Conservation (phyloP, 2,888 invertebrate genomes). For the Meta bourneti region DNA sequence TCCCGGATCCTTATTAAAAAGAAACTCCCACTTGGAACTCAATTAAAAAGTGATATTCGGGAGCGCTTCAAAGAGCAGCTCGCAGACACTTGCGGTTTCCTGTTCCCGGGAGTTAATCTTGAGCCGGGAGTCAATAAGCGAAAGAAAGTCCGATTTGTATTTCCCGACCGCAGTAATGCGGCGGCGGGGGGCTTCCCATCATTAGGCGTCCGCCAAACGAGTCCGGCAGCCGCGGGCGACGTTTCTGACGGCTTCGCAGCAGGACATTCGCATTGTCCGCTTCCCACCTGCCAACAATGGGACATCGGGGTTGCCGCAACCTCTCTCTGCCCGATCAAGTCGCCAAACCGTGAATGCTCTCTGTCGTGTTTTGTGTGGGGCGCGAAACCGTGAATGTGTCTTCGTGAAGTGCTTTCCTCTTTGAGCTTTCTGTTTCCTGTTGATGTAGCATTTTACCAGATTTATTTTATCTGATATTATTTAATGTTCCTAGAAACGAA, state of each 20-base stretch:
- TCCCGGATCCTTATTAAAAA: too few species aligned
- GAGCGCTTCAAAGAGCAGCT: too few species aligned
- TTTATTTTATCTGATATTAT: too few species aligned
- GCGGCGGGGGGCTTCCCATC: constrained; percentile 54
- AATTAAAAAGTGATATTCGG: background rate
- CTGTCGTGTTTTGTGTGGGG: background rate
- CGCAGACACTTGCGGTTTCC: too few species aligned
- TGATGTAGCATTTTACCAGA: too few species aligned
- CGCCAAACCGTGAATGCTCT: constrained; percentile 26
- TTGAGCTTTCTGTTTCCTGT: too few species aligned
- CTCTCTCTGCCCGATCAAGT: background rate
- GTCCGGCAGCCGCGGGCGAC: constrained; percentile 71
- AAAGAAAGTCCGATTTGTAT: constrained; percentile 38
- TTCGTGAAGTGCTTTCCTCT: background rate
- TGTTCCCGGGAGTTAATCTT: too few species aligned
- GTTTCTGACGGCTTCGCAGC: constrained; percentile 61
- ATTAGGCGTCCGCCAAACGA: constrained; percentile 70
- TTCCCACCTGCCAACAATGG: constrained; percentile 74
- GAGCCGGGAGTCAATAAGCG: background rate
- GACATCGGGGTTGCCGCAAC: constrained; percentile 35
- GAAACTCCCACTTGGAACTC: background rate
- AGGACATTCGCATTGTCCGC: constrained; percentile 67
- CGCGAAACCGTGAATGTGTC: background rate
- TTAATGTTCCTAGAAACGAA: too few species aligned
- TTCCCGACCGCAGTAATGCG: constrained; percentile 18